Conservation (phyloP, 2,888 invertebrate genomes). For the Spodoptera littoralis region DNA sequence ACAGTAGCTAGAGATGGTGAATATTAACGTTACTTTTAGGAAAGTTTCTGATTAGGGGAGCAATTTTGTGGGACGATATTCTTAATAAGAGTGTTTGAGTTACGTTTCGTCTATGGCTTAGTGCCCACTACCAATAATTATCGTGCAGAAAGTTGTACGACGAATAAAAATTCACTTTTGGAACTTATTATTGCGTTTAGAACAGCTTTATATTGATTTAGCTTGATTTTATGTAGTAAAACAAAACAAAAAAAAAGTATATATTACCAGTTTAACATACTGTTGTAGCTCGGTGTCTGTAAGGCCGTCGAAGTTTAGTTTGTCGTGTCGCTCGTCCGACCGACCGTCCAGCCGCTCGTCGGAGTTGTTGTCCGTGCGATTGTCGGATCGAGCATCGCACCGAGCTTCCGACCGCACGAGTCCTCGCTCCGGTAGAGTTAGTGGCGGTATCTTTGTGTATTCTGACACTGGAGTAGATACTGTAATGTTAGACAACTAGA, state of each 20-base stretch:
- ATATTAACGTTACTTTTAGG: too few relatives aligned
- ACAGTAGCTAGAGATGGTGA: too few relatives aligned
- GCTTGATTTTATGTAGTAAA: neutral
- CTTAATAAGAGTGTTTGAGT: too few relatives aligned
- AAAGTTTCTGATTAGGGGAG: too few relatives aligned
- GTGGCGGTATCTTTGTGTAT: conserved; percentile 61
- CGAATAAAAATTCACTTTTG: too few relatives aligned
- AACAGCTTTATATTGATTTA: too few relatives aligned
- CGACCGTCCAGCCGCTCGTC: conserved; percentile 6
- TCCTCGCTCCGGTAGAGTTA: conserved; percentile 58
- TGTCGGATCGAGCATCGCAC: conserved; percentile 10
- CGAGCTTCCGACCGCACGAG: conserved; percentile 41
- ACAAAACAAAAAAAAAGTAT: conserved; percentile 21
- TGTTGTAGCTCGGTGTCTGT: conserved; percentile 81
- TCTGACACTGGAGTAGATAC: conserved; percentile 64
- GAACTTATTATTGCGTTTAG: too few relatives aligned
- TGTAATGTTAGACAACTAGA: conserved; percentile 21
- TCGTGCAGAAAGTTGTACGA: too few relatives aligned
- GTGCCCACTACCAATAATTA: too few relatives aligned
- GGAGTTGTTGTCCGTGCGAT: conserved; percentile 1
- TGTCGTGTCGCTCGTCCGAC: conserved; percentile 22
- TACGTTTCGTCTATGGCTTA: too few relatives aligned
- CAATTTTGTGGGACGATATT: too few relatives aligned
- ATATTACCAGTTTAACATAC: conserved; percentile 79
- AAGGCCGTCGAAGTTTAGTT: conserved; percentile 60